These are phyloP conservation scores for Hippasteria phrygiana DNA, from an alignment of 53 echinoderm and acorn worm genomes.

Conservation along the genomic window DNA sequence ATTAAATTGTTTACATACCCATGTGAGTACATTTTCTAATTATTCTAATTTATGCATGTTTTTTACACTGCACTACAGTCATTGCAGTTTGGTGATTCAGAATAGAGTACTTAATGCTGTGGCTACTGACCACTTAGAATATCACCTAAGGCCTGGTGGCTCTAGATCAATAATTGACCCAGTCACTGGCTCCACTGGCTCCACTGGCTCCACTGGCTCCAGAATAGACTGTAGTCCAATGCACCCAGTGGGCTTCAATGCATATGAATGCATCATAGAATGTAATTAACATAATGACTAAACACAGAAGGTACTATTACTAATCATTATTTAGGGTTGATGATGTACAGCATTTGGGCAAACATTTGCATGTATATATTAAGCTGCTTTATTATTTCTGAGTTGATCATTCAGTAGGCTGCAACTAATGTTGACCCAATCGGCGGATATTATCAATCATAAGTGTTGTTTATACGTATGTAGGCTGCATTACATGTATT, in stretches of 20 bases:
- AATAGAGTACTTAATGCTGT: not conserved
- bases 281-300: not conserved
- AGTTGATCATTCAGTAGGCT: not conserved
- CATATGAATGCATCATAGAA: not conserved
- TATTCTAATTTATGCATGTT: not conserved
- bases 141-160: conserved; percentile 13
- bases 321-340: too few relatives aligned
- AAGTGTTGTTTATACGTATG: not conserved
- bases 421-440: not conserved
- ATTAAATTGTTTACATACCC: too few relatives aligned
- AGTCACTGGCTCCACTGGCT: conserved; percentile 32
- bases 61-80: not conserved
- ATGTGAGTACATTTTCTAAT: too few relatives aligned
- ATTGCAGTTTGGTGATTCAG: conserved; percentile 14
- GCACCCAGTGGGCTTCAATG: not conserved
- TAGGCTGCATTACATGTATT: not conserved
- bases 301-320: too few relatives aligned
- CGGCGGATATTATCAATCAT: not conserved
- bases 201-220: conserved; percentile 27
- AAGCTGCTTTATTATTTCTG: too few relatives aligned
- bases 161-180: conserved; percentile 50
- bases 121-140: conserved; percentile 28
- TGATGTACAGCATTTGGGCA: too few relatives aligned
- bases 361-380: too few relatives aligned
- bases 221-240: not conserved